Percentiles rank a stretch among this genome's conserved stretches.
Conservation (phyloP, 2,797 vertebrate genomes). For the Tenualosa thibaudeaui region DNA sequence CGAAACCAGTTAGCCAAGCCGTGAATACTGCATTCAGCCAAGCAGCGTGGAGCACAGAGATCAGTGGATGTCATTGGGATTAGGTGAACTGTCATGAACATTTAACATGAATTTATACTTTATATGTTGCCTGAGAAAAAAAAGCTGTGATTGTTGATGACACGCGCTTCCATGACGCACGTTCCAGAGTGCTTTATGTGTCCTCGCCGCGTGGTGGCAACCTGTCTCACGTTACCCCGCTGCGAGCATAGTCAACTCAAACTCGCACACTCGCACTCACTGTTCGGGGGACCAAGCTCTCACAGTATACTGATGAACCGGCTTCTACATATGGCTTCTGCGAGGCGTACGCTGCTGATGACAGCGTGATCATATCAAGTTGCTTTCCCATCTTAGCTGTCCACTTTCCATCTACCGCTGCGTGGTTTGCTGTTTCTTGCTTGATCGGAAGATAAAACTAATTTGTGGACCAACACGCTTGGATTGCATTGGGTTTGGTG, state of each 20-base stretch:
- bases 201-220: slow-evolving; percentile 72
- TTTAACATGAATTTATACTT: too few relatives aligned
- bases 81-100: background rate
- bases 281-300: slow-evolving; percentile 26
- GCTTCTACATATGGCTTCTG: slow-evolving; percentile 51
- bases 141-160: background rate
- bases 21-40: background rate
- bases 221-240: slow-evolving; percentile 52
- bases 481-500: background rate
- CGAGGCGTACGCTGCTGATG: slow-evolving; percentile 51
- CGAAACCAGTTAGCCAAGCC: background rate
- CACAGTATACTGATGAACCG: slow-evolving; percentile 60
- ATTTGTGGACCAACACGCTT: background rate
- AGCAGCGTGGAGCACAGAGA: background rate
- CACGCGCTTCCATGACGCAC: background rate
- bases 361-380: slow-evolving; percentile 55
- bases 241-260: background rate
- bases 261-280: background rate
- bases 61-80: background rate
- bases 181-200: slow-evolving; percentile 55
- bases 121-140: background rate
- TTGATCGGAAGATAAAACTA: background rate
- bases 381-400: slow-evolving; percentile 11
- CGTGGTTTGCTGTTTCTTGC: background rate
- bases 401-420: slow-evolving; percentile 22